Percentiles rank a stretch among this genome's conserved stretches.
These are phyloP conservation scores for Drosophila koepferae DNA, from an alignment of 2,888 invertebrate genomes.

Conservation along the genomic window DNA sequence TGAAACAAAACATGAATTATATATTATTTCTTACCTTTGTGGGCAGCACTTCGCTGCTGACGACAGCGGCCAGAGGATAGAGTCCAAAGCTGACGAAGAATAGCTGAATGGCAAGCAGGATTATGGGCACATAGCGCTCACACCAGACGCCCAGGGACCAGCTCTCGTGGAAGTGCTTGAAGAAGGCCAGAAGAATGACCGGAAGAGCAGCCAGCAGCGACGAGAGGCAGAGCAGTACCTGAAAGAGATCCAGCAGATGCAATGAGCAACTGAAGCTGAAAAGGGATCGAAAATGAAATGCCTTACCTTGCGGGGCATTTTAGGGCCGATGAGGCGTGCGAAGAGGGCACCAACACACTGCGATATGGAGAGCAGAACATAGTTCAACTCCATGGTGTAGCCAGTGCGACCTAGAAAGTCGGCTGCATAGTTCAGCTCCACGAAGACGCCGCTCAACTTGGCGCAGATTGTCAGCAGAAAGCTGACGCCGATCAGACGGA, in stretches of 20 bases:
- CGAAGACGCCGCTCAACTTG: slow-evolving; percentile 79
- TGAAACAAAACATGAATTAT: not conserved
- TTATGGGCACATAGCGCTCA: slow-evolving; percentile 61
- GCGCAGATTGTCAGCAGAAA: slow-evolving; percentile 72
- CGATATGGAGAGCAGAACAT: slow-evolving; percentile 69
- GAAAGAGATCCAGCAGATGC: slow-evolving; percentile 2
- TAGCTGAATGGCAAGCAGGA: slow-evolving; percentile 64
- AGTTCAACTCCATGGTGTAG: slow-evolving; percentile 56
- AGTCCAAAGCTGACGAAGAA: slow-evolving; percentile 78
- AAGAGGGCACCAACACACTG: slow-evolving; percentile 74
- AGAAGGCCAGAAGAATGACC: slow-evolving; percentile 61
- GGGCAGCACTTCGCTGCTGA: slow-evolving; percentile 78
- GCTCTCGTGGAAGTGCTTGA: slow-evolving; percentile 36
- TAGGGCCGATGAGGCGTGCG: slow-evolving; percentile 62
- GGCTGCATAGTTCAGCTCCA: slow-evolving; percentile 78
- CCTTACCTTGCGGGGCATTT: slow-evolving; percentile 73
- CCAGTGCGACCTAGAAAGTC: slow-evolving; percentile 58
- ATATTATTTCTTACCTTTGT: slow-evolving; percentile 66
- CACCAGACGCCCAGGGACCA: slow-evolving; percentile 43
- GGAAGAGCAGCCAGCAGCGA: slow-evolving; percentile 66
- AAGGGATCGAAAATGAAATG: no score
- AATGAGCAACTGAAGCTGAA: not conserved
- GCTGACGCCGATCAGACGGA: slow-evolving; percentile 69
- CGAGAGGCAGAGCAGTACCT: slow-evolving; percentile 74
- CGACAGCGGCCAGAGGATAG: slow-evolving; percentile 75